Conservation (phyloP, 2,888 invertebrate genomes). For the Fragum fragum region DNA sequence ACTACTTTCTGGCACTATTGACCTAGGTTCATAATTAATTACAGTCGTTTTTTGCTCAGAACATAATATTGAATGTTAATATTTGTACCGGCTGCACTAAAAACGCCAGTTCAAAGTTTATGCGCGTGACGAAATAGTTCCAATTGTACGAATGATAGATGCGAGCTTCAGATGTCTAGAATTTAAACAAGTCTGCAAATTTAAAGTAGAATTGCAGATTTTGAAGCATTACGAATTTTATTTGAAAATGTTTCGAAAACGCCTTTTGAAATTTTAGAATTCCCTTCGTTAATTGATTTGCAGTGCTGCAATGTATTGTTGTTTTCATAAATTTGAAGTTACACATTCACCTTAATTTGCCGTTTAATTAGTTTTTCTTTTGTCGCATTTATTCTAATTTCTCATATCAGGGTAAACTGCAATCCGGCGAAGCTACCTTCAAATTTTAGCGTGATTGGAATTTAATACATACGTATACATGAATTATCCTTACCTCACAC, state of each 20-base stretch:
- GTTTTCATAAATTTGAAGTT: too few species aligned
- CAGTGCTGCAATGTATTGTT: background rate
- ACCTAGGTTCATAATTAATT: conserved; percentile 28
- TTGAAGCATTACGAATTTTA: background rate
- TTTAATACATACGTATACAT: too few species aligned
- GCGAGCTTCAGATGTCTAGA: background rate
- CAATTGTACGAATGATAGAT: conserved; percentile 19
- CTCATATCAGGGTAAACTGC: too few species aligned
- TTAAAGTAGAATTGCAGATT: background rate
- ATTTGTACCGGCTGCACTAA: background rate
- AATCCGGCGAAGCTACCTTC: too few species aligned
- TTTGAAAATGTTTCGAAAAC: background rate
- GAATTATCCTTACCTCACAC: too few species aligned
- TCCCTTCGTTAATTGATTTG: background rate
- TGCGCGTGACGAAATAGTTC: conserved; percentile 2
- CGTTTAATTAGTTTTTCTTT: too few species aligned
- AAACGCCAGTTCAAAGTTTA: conserved; percentile 2
- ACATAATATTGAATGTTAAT: conserved; percentile 7
- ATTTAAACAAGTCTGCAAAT: conserved; percentile 1
- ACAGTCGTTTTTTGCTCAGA: conserved; percentile 12
- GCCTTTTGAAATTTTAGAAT: background rate
- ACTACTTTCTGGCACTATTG: conserved; percentile 19
- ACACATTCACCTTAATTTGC: too few species aligned
- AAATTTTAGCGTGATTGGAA: too few species aligned
- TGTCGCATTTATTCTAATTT: too few species aligned